Conservation (phyloP, 2,113 vertebrate genomes). For the Dipodomys spectabilis region DNA sequence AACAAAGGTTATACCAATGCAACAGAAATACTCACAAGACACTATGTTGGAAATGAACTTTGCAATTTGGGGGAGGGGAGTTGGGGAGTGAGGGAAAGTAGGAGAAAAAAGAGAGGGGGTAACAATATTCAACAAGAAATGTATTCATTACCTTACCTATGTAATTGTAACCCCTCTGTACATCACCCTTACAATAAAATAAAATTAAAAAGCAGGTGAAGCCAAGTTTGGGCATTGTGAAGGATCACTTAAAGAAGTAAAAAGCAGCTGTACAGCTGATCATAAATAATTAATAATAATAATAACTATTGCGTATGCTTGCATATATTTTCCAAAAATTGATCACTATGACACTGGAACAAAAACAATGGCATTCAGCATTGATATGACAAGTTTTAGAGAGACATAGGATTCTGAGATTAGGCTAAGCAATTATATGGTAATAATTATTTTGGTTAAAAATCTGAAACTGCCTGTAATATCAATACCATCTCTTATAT, state of each 20-base stretch:
- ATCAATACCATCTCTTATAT: slow-evolving; percentile 62
- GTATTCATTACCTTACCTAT: no score
- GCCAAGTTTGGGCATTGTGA: slow-evolving; percentile 14
- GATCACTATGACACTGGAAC: slow-evolving; percentile 20
- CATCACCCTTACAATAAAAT: background rate
- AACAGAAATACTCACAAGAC: no score
- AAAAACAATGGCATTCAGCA: slow-evolving; percentile 39
- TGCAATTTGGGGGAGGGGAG: no score
- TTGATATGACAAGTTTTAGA: slow-evolving; percentile 53
- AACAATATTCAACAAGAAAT: no score
- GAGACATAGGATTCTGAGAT: slow-evolving; percentile 70
- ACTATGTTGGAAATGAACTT: no score
- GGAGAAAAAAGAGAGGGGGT: no score
- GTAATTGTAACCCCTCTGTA: no score
- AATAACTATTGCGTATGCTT: no score
- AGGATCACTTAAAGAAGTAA: slow-evolving; percentile 4
- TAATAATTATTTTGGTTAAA: slow-evolving; percentile 73
- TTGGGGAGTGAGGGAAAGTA: no score
- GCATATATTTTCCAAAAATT: background rate
- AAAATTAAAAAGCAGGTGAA: background rate
- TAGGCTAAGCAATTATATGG: slow-evolving; percentile 53
- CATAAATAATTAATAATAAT: background rate
- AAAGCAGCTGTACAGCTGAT: background rate
- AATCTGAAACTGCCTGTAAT: slow-evolving; percentile 61
- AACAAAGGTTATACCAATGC: no score